A percentile compares a stretch with the other conserved stretches of the same genome.
Evolutionary conservation across 2,888 invertebrate species (phyloP).

Genomic region (Odontomyia ornata): DNA sequence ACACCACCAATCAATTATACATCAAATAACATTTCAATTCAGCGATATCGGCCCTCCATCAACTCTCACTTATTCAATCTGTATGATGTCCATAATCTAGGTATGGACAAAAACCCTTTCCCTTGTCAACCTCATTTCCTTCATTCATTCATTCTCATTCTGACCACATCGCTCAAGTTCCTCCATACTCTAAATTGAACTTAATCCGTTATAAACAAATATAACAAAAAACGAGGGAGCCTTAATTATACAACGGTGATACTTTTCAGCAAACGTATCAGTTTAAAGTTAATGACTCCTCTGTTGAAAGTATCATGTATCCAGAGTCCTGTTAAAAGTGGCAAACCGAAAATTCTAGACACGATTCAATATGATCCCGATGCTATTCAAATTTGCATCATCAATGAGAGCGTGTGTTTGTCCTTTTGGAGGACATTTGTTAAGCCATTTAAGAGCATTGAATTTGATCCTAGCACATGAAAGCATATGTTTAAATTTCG

Average conservation of each 20-base stretch:
- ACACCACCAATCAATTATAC: too few species aligned
- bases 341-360: conserved; percentile 6
- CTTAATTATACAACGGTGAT: neutral
- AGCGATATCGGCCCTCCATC: too few species aligned
- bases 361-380: conserved; percentile 15
- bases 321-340: neutral
- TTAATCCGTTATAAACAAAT: too few species aligned
- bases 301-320: neutral
- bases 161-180: too few species aligned
- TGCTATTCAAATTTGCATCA: conserved; percentile 18
- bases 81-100: too few species aligned
- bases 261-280: neutral
- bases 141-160: too few species aligned
- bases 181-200: too few species aligned
- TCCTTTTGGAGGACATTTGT: conserved; percentile 3
- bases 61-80: too few species aligned
- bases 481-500: conserved; percentile 21
- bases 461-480: neutral
- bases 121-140: too few species aligned
- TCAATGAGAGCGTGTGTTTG: conserved; percentile 1
- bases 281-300: neutral
- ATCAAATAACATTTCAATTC: too few species aligned
- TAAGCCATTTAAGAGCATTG: neutral
- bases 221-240: too few species aligned
- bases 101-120: too few species aligned